Evolutionary conservation across 2,888 invertebrate species (phyloP).

Genomic region (Lithodes maja): DNA sequence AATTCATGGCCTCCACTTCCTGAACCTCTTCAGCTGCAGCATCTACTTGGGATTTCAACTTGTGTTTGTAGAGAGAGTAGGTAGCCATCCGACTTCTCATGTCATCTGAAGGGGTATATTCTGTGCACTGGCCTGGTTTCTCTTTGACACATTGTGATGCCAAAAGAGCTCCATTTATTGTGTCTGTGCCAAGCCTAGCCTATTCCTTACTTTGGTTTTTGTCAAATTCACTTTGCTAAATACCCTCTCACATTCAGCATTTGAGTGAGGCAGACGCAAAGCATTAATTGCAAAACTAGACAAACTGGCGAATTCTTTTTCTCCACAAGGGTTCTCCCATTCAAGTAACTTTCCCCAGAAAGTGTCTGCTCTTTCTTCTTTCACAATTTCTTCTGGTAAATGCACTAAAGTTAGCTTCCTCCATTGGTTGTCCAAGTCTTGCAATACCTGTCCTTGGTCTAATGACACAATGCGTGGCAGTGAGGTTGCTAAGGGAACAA

Average conservation of each 20-base stretch:
- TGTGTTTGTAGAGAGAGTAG: too few species aligned
- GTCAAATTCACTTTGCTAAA: background rate
- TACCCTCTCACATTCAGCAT: background rate
- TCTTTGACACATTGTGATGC: background rate
- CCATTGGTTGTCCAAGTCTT: background rate
- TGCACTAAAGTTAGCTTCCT: background rate
- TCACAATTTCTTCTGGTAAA: background rate
- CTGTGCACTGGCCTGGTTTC: too few species aligned
- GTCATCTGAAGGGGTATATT: too few species aligned
- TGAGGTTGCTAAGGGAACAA: background rate
- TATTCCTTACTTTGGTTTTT: background rate
- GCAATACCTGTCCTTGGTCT: background rate
- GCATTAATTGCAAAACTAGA: background rate
- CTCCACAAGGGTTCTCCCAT: background rate
- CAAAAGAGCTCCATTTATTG: background rate
- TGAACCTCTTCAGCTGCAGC: too few species aligned
- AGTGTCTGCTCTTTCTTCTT: background rate
- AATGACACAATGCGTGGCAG: background rate
- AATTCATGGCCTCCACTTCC: too few species aligned
- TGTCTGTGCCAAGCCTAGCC: background rate
- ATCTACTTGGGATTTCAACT: too few species aligned
- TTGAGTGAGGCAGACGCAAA: background rate
- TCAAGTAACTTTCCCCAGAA: background rate
- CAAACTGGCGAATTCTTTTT: background rate
- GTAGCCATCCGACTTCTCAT: too few species aligned